A percentile compares a stretch with the other conserved stretches of the same genome.
These are phyloP conservation scores for Boleophthalmus pectinirostris DNA, from an alignment of 2,113 vertebrate genomes.

Conservation along the genomic window DNA sequence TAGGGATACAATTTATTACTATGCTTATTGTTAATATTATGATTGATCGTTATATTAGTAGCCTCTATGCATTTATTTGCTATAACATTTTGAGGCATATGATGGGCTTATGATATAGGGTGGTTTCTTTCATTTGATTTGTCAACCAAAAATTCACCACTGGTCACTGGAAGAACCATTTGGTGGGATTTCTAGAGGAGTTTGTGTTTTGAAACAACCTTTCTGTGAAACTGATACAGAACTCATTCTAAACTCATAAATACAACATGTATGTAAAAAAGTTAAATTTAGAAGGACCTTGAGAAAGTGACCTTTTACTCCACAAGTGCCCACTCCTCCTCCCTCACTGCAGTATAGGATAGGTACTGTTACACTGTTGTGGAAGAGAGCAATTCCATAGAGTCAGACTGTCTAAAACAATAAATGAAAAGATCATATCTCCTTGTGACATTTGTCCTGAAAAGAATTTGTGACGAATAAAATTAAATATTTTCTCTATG, in stretches of 20 bases:
- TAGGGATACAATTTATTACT: neutral
- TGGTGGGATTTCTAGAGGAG: slow-evolving; percentile 52
- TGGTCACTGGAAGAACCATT: slow-evolving; percentile 38
- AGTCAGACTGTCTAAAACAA: slow-evolving; percentile 23
- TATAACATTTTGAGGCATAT: no score
- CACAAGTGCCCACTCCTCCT: no score
- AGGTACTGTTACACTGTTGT: slow-evolving; percentile 64
- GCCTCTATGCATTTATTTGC: no score
- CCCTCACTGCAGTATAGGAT: slow-evolving; percentile 32
- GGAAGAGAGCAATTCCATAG: slow-evolving; percentile 69
- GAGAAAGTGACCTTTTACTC: neutral
- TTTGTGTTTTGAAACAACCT: slow-evolving; percentile 19
- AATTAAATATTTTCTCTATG: neutral
- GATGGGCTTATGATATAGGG: slow-evolving; percentile 33
- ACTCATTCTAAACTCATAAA: neutral
- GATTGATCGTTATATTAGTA: no score
- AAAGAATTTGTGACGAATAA: neutral
- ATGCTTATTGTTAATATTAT: neutral
- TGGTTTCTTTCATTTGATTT: neutral
- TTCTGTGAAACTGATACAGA: neutral
- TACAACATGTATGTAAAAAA: neutral
- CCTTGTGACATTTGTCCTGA: neutral
- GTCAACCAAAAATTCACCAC: no score
- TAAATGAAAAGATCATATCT: neutral
- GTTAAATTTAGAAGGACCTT: neutral